Evolutionary conservation across 2,888 invertebrate species (phyloP).

Genomic region (Sycophila texana): DNA sequence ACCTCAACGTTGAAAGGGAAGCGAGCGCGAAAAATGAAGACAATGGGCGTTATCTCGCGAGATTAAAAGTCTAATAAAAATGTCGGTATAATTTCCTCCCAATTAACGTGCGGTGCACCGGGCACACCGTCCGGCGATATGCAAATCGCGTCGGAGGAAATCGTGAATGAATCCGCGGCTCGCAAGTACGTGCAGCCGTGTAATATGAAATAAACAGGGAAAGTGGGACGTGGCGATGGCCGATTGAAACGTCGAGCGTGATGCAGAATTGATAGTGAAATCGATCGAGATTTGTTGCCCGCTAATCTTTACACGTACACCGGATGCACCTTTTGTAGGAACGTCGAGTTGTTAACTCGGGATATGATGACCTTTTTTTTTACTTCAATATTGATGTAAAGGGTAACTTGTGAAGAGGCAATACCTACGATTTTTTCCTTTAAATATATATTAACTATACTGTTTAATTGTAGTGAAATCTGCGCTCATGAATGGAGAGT

Average conservation of each 20-base stretch:
- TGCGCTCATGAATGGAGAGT: no score
- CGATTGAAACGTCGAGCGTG: slow-evolving; percentile 34
- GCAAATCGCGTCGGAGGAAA: slow-evolving; percentile 44
- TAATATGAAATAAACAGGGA: slow-evolving; percentile 43
- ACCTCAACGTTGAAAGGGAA: neutral
- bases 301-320: slow-evolving; percentile 8
- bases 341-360: no score
- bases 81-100: slow-evolving; percentile 31
- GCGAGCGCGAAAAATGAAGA: neutral
- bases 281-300: slow-evolving; percentile 34
- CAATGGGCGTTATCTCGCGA: neutral
- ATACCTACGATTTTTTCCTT: no score
- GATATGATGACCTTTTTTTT: no score
- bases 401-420: no score
- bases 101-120: slow-evolving; percentile 19
- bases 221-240: slow-evolving; percentile 43
- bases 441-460: no score
- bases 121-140: slow-evolving; percentile 1
- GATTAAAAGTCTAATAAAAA: neutral
- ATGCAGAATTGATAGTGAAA: slow-evolving; percentile 44
- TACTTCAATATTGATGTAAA: no score
- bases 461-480: no score
- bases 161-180: slow-evolving; percentile 27
- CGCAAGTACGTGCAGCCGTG: neutral
- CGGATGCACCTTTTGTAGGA: neutral